Base-by-base conservation (phyloP, 2,797 vertebrate species). In the Leptoclinus maculatus region DNA sequence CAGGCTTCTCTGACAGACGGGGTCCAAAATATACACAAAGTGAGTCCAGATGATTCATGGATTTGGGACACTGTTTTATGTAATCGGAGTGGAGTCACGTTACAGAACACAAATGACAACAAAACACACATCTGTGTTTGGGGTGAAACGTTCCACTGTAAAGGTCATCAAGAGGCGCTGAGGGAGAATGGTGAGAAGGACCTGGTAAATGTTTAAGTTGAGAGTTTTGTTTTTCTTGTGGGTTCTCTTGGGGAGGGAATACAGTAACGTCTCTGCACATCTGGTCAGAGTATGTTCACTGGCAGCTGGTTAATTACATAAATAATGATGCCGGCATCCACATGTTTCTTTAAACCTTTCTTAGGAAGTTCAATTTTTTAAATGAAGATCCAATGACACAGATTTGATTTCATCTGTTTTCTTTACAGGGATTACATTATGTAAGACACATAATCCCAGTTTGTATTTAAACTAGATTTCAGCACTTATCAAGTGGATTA, bases 371-470 rank as follows among this genome's bases (percentile, higher is more conserved):
- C 12, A 43, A 14, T 41, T 54, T 54, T 59, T 38, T 23, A 47
- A 76, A 69, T 29, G 11, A 76, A 78, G 80, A 84, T 66, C 74
- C 66, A 34, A 1, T 17, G 27, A 71, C 53, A 19, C 58, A 65
- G 79, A 78, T 84, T 85, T 78, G 57, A 88, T 79, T 88, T 79
- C 25, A 41, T 72, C 63, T 74, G 58, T 64, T 90, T 84, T 84
- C 39, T 57, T 76, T 67, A 49, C 63, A 60, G 67, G 69, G 87
- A 92, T 89, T 89, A 90, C 58, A 36, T 93, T 88, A 87, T 47
- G 76, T 89, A 90, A 92, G 57, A 39, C 16, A 13, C 70, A 59
- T 92, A 91, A 91, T 90, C 89, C 43, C 49, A 83, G 39, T 76
- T 90, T 90, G 83, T 78, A 64, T 86, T 84, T 66, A 78, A 87